Conservation (phyloP, 2,113 vertebrate genomes). For the Herpailurus yagouaroundi region DNA sequence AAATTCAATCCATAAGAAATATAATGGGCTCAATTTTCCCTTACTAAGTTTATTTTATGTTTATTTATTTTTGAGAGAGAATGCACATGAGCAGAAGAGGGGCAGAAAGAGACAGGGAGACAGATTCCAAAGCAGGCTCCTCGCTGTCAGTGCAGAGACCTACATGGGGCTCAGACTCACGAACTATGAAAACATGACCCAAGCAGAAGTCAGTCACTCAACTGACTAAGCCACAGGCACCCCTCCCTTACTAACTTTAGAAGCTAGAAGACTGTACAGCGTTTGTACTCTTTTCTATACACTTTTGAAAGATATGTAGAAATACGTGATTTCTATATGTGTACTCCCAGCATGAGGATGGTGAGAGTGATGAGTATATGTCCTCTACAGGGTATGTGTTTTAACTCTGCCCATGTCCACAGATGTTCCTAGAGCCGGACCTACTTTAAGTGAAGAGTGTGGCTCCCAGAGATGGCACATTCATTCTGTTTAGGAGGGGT, state of each 20-base stretch:
- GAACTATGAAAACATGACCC: too few relatives aligned
- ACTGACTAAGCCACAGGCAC: not conserved
- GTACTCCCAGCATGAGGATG: not conserved
- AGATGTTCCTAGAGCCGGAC: not conserved
- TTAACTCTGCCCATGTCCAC: not conserved
- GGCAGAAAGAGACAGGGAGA: too few relatives aligned
- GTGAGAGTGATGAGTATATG: not conserved
- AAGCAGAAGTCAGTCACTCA: too few relatives aligned
- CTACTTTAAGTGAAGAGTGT: not conserved
- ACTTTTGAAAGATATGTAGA: not conserved
- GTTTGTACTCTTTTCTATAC: not conserved
- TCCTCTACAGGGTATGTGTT: not conserved
- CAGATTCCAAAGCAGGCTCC: too few relatives aligned
- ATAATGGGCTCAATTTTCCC: not conserved
- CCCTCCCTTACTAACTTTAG: not conserved
- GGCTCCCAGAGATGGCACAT: not conserved
- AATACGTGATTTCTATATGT: not conserved
- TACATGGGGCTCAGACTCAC: too few relatives aligned
- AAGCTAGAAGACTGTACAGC: not conserved
- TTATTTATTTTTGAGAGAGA: too few relatives aligned
- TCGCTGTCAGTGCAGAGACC: too few relatives aligned
- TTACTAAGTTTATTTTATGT: not conserved
- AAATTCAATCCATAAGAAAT: slow-evolving; percentile 1
- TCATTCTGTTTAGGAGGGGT: not conserved
- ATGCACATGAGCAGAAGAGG: too few relatives aligned